Conservation (phyloP, 2,888 invertebrate genomes). For the Spodoptera littoralis region DNA sequence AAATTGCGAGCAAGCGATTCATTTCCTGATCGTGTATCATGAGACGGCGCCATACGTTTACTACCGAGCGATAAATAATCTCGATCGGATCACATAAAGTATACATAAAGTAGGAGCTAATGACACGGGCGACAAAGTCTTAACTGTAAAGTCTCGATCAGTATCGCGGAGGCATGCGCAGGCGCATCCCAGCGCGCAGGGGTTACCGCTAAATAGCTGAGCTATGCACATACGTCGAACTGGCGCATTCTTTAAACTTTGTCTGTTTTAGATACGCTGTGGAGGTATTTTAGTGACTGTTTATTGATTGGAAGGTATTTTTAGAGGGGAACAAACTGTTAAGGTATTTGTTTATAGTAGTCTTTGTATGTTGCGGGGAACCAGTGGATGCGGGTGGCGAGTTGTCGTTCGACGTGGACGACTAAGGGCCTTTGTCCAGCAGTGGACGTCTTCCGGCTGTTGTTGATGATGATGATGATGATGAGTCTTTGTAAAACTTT, state of each 20-base stretch:
- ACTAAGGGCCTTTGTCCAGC: no score
- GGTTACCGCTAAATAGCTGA: conserved; percentile 58
- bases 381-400: no score
- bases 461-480: no score
- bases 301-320: neutral
- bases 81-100: conserved; percentile 34
- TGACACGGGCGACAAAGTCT: conserved; percentile 59
- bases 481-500: no score
- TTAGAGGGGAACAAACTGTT: no score
- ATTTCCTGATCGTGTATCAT: conserved; percentile 28
- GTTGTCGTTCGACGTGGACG: no score
- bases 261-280: conserved; percentile 39
- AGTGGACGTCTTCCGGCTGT: no score
- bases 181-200: conserved; percentile 52
- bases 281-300: conserved; percentile 12
- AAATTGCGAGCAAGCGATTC: conserved; percentile 12
- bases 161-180: conserved; percentile 66
- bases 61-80: conserved; percentile 37
- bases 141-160: conserved; percentile 79
- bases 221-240: conserved; percentile 52
- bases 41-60: conserved; percentile 34
- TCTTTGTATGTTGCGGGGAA: no score
- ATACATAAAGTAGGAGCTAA: conserved; percentile 43
- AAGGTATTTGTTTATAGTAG: no score
- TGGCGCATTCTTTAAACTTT: conserved; percentile 38